Conservation (phyloP, 2,888 invertebrate species). For the Caenorhabditis sp. region DNA sequence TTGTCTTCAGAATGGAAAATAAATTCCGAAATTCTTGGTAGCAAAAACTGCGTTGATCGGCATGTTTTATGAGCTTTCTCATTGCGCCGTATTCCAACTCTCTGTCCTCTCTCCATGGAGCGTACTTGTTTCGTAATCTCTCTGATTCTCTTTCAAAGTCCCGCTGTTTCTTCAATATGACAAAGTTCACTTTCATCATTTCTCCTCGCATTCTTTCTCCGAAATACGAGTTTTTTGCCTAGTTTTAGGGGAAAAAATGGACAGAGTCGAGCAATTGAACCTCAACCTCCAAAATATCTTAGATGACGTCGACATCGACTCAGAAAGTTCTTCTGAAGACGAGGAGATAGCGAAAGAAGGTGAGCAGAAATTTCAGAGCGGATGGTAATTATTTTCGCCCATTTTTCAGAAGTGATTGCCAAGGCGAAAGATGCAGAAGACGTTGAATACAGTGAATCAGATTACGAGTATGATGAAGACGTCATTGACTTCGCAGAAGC, state of each 20-base stretch:
- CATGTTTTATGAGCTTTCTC: constrained; percentile 44
- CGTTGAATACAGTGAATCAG: constrained; percentile 46
- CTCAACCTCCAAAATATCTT: constrained; percentile 62
- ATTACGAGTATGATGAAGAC: constrained; percentile 60
- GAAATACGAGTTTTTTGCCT: constrained; percentile 27
- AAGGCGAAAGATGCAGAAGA: background rate
- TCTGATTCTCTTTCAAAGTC: constrained; percentile 25
- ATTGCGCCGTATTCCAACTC: constrained; percentile 19
- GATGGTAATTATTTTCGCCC: background rate
- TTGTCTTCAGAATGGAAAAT: background rate
- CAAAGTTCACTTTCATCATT: constrained; percentile 37
- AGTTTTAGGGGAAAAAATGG: constrained; percentile 57
- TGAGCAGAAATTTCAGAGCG: background rate
- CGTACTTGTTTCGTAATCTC: constrained; percentile 58
- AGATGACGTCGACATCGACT: constrained; percentile 56
- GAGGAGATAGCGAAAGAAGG: constrained; percentile 15
- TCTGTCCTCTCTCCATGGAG: constrained; percentile 37
- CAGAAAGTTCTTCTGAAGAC: constrained; percentile 33
- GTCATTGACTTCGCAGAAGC: constrained; percentile 67
- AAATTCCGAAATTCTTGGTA: constrained; percentile 37
- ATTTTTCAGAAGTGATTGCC: constrained; percentile 1
- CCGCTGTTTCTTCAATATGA: constrained; percentile 23
- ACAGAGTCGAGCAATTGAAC: constrained; percentile 58
- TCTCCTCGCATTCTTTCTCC: constrained; percentile 15
- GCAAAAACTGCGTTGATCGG: constrained; percentile 38